Evolutionary conservation across 2,113 vertebrate species (phyloP).

Genomic region (Seriola quinqueradiata): DNA sequence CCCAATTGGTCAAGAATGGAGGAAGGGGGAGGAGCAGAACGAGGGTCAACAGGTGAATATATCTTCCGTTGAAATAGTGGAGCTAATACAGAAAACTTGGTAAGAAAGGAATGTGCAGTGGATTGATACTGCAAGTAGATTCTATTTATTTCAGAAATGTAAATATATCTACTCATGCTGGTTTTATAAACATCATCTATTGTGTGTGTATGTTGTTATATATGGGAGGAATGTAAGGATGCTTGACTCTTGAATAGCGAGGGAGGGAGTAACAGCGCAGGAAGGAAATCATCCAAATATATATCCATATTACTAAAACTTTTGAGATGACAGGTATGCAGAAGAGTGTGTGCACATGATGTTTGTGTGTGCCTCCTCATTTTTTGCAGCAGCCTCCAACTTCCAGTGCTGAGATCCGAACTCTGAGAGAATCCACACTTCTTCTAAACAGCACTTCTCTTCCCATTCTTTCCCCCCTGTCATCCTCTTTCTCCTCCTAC

Average conservation of each 20-base stretch:
- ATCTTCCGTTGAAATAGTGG: not conserved
- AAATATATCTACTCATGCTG: not conserved
- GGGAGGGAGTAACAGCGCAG: not conserved
- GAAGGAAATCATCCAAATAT: slow-evolving; percentile 49
- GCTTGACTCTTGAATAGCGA: slow-evolving; percentile 12
- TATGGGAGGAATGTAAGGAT: slow-evolving; percentile 6
- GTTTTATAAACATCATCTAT: not conserved
- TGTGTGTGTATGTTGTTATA: not conserved
- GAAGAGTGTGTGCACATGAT: slow-evolving; percentile 6
- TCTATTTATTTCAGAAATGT: not conserved
- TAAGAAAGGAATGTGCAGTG: not conserved
- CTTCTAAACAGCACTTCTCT: slow-evolving; percentile 14
- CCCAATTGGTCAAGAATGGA: slow-evolving; percentile 94
- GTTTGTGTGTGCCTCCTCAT: slow-evolving; percentile 19
- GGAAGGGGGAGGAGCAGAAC: slow-evolving; percentile 82
- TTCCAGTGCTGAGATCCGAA: slow-evolving; percentile 33
- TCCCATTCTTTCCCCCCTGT: slow-evolving; percentile 3
- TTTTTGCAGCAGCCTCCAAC: slow-evolving; percentile 18
- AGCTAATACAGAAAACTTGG: not conserved
- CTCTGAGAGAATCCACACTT: slow-evolving; percentile 50
- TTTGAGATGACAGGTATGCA: slow-evolving; percentile 54
- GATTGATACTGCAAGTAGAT: not conserved
- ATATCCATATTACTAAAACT: slow-evolving; percentile 31
- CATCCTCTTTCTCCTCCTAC: slow-evolving; percentile 21
- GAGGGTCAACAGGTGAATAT: slow-evolving; percentile 68